A percentile compares a stretch with the other conserved stretches of the same genome.
phyloP scores from a whole-genome alignment of 2,888 invertebrate genomes.

The Drosophila aldrichi region DNA sequence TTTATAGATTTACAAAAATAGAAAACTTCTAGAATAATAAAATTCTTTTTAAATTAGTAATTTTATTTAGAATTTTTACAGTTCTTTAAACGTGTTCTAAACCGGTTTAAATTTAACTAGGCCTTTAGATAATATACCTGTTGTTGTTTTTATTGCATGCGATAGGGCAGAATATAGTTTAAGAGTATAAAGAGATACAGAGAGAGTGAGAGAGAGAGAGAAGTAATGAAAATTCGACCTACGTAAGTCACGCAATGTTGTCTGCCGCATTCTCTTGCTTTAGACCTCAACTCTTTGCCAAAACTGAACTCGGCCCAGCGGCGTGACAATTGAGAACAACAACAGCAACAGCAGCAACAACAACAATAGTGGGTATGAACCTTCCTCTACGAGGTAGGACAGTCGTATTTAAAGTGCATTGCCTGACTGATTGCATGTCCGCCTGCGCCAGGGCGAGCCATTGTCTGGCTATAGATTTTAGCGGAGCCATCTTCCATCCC shows the following conservation, averaged over 20 bases:
- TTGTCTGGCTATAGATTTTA: conserved; percentile 51
- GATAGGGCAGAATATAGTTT: background rate
- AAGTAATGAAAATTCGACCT: conserved; percentile 53
- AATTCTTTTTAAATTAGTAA: conserved; percentile 24
- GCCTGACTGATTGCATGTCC: conserved; percentile 78
- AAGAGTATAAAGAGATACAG: conserved; percentile 1
- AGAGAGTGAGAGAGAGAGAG: background rate
- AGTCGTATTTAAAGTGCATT: conserved; percentile 71
- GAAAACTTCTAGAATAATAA: too few species aligned
- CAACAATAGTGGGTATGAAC: conserved; percentile 22
- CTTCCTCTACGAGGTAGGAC: conserved; percentile 30
- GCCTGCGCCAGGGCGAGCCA: conserved; percentile 54
- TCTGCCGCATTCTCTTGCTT: conserved; percentile 35
- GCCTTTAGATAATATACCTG: conserved; percentile 63
- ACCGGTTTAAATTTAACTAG: conserved; percentile 70
- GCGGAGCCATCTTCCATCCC: conserved; percentile 7
- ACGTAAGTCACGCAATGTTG: conserved; percentile 78
- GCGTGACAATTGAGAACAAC: conserved; percentile 67
- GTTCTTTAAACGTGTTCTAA: conserved; percentile 10
- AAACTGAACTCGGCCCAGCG: conserved; percentile 51
- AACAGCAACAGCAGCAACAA: conserved; percentile 26
- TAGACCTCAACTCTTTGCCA: conserved; percentile 20
- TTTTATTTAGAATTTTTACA: background rate
- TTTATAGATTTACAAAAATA: too few species aligned
- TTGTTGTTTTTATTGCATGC: conserved; percentile 44